phyloP scores from a whole-genome alignment of 2,888 invertebrate species.

The Drosophila subsilvestris region DNA sequence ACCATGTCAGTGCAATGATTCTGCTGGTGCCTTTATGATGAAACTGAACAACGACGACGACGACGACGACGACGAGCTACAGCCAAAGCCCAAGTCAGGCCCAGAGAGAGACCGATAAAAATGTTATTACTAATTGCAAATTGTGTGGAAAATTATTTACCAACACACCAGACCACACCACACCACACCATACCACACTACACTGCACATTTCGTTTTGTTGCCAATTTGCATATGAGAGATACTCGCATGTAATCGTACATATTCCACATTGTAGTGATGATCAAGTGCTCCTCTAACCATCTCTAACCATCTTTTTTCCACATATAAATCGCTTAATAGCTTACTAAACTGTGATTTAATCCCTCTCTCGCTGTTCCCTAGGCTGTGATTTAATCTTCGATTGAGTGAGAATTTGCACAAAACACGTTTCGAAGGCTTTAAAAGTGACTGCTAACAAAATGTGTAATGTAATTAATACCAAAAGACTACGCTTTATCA shows the following conservation, averaged over 20 bases:
- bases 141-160: conserved; percentile 78
- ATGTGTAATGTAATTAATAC: not conserved
- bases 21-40: conserved; percentile 72
- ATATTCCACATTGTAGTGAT: not conserved
- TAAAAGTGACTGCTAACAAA: not conserved
- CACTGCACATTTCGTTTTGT: conserved; percentile 30
- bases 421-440: not conserved
- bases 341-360: conserved; percentile 15
- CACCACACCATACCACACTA: not conserved
- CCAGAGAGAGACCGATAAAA: conserved; percentile 55
- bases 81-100: conserved; percentile 1
- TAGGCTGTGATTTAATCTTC: conserved; percentile 7
- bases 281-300: conserved; percentile 7
- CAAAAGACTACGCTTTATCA: not conserved
- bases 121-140: conserved; percentile 74
- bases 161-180: conserved; percentile 33
- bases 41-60: conserved; percentile 17
- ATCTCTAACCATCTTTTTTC: not conserved
- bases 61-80: conserved; percentile 9
- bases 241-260: not conserved
- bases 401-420: not conserved
- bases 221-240: conserved; percentile 29
- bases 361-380: not conserved
- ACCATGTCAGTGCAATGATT: not conserved
- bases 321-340: not conserved